Evolutionary conservation across 2,113 vertebrate species (phyloP).

Genomic region (Chamaetylas fuelleborni): DNA sequence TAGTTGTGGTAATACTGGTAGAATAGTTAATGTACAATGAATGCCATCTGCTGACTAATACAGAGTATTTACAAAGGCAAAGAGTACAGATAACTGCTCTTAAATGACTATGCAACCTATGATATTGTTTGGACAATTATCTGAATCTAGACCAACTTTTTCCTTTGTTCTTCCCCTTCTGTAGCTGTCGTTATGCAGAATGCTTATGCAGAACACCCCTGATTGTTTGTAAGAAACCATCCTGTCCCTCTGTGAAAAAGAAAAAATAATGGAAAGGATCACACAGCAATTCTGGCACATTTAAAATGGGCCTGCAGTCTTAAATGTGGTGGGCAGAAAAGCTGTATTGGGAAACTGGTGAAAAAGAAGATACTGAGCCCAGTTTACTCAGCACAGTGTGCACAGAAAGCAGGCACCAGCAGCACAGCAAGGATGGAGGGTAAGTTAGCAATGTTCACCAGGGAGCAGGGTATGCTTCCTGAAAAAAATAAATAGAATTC

Average conservation of each 20-base stretch:
- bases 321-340: not conserved
- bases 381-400: not conserved
- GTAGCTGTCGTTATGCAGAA: not conserved
- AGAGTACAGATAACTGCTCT: constrained; percentile 25
- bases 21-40: constrained; percentile 58
- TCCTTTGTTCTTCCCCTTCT: not conserved
- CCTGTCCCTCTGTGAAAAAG: fast-evolving
- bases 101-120: constrained; percentile 13
- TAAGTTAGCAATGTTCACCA: not conserved
- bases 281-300: not conserved
- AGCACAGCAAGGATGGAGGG: not conserved
- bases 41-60: constrained; percentile 78
- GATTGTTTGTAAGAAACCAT: not conserved
- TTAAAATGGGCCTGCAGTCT: not conserved
- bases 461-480: fast-evolving
- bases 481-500: not conserved
- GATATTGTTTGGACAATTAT: not conserved
- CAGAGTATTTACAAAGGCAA: constrained; percentile 66
- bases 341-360: not conserved
- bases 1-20: constrained; percentile 15
- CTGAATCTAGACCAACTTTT: constrained; percentile 2
- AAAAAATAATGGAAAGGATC: not conserved
- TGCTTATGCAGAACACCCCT: not conserved
- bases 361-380: not conserved
- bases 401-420: not conserved